These are phyloP conservation scores for Pelvicachromis taeniatus DNA, from an alignment of 2,113 vertebrate genomes.

Conservation along the genomic window DNA sequence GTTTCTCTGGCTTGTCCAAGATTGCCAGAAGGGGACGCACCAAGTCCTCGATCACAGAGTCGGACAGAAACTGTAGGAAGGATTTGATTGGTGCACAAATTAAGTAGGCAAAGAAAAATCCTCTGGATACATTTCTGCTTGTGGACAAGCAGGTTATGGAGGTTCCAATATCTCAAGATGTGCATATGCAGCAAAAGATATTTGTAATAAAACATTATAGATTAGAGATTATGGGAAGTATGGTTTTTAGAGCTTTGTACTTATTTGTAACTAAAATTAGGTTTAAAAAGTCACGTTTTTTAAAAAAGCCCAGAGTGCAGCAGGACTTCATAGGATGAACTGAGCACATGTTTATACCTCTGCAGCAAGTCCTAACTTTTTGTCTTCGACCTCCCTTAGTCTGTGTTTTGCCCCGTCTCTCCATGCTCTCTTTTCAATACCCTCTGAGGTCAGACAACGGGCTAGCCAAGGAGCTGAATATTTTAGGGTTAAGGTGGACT, in stretches of 20 bases:
- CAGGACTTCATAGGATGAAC: background rate
- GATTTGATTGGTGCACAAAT: background rate
- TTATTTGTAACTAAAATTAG: background rate
- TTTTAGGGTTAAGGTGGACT: background rate
- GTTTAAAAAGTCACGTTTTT: too few relatives aligned
- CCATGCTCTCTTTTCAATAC: background rate
- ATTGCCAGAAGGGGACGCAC: slow-evolving; percentile 90
- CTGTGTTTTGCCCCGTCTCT: background rate
- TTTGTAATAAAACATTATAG: background rate
- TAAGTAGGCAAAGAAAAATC: background rate
- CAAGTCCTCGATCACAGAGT: slow-evolving; percentile 85
- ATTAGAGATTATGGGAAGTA: background rate
- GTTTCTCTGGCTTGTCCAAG: slow-evolving; percentile 88
- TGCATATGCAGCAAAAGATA: background rate
- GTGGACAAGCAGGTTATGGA: background rate
- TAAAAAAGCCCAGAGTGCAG: background rate
- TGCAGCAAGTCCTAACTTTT: background rate
- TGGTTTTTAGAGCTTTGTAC: background rate
- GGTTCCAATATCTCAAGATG: background rate
- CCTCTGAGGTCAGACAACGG: background rate
- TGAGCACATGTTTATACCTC: background rate
- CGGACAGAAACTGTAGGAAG: slow-evolving; percentile 78
- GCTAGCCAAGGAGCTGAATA: background rate
- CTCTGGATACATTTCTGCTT: background rate
- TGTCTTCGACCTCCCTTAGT: background rate